A percentile compares a stretch with the other conserved stretches of the same genome.
These are phyloP conservation scores for Pelmatolapia mariae DNA, from an alignment of 2,113 vertebrate genomes.

Conservation along the genomic window DNA sequence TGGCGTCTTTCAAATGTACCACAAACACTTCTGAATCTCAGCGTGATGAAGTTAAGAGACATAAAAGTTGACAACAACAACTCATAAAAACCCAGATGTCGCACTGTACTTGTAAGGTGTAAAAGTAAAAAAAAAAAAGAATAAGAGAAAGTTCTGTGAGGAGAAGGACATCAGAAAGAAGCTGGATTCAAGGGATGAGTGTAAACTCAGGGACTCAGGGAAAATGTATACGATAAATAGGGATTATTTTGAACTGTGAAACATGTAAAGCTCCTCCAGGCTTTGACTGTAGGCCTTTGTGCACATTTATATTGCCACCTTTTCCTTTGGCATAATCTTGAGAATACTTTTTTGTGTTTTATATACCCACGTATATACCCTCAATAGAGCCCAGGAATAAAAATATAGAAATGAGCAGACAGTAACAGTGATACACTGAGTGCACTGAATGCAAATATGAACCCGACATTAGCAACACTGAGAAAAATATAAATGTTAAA, in stretches of 20 bases:
- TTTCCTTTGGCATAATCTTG: neutral
- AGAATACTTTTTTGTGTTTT: neutral
- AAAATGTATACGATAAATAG: fast-evolving
- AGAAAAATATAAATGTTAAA: neutral
- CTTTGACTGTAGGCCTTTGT: neutral
- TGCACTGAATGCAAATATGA: neutral
- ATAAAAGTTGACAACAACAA: neutral
- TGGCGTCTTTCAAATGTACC: neutral
- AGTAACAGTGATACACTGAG: neutral
- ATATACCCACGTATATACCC: neutral
- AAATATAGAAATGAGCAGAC: neutral
- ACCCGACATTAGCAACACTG: neutral
- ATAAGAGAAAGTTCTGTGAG: neutral
- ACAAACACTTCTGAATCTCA: neutral
- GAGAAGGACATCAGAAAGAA: neutral
- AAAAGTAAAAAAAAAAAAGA: neutral
- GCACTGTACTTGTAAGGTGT: neutral
- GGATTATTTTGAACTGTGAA: neutral
- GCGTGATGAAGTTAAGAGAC: neutral
- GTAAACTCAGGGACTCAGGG: neutral
- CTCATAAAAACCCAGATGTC: fast-evolving
- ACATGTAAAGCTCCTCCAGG: neutral
- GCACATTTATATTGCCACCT: neutral
- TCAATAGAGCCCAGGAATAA: neutral
- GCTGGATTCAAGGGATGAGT: fast-evolving